phyloP scores from a whole-genome alignment of 2,113 vertebrate species.

The Lasiurus cinereus region DNA sequence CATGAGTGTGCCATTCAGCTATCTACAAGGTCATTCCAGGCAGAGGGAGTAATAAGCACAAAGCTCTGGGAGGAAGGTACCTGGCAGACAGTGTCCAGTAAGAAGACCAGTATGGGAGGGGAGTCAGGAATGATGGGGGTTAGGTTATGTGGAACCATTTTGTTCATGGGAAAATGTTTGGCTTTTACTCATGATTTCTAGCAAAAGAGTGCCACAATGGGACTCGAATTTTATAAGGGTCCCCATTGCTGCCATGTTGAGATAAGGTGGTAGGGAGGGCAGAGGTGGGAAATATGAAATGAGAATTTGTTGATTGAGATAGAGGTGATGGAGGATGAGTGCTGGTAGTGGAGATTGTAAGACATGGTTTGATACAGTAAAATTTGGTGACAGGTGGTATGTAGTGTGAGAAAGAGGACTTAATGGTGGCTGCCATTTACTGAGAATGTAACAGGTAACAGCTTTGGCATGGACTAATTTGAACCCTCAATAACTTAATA shows the following conservation, averaged over 20 bases:
- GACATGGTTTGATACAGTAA: background rate
- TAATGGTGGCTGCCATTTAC: background rate
- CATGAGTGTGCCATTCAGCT: background rate
- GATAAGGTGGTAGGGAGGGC: fast-evolving
- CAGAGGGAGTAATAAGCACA: no score
- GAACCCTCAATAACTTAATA: background rate
- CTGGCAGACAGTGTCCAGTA: background rate
- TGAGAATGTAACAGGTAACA: background rate
- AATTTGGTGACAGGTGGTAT: background rate
- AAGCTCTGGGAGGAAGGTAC: background rate
- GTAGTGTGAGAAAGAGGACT: background rate
- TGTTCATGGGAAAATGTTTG: background rate
- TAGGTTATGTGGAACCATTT: no score
- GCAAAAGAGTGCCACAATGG: background rate
- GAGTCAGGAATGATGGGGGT: background rate
- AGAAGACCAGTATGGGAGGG: background rate
- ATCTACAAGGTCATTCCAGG: background rate
- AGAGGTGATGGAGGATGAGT: background rate
- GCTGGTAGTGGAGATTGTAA: background rate
- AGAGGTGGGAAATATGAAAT: background rate
- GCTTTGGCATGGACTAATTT: background rate
- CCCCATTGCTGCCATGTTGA: background rate
- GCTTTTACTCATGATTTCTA: background rate
- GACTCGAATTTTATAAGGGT: background rate
- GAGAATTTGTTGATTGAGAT: background rate